Conservation (phyloP, 2,888 invertebrate genomes). For the Boloria selene region DNA sequence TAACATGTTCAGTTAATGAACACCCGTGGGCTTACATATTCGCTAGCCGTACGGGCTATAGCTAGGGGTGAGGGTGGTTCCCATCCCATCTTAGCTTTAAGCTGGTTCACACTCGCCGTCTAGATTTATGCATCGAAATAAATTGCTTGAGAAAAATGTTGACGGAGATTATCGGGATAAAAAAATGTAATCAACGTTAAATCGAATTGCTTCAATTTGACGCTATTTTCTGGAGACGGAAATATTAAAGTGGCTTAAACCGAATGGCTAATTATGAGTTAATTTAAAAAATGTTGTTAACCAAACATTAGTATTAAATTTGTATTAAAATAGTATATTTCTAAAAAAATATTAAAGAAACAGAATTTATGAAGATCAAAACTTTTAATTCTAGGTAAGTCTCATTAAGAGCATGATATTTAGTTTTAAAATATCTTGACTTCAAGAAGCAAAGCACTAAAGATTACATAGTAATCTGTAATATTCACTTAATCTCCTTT, state of each 20-base stretch:
- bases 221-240: slow-evolving; percentile 10
- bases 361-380: too few relatives aligned
- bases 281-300: not conserved
- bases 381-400: too few relatives aligned
- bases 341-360: too few relatives aligned
- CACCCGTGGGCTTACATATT: slow-evolving; percentile 64
- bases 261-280: slow-evolving; percentile 6
- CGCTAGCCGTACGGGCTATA: slow-evolving; percentile 48
- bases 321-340: too few relatives aligned
- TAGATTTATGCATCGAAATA: slow-evolving; percentile 43
- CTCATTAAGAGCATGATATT: too few relatives aligned
- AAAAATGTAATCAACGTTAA: slow-evolving; percentile 21
- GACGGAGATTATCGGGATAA: slow-evolving; percentile 26
- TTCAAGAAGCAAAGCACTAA: not conserved
- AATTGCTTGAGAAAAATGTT: slow-evolving; percentile 36
- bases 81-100: slow-evolving; percentile 41
- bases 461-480: not conserved
- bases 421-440: too few relatives aligned
- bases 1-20: slow-evolving; percentile 76
- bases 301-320: too few relatives aligned
- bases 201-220: slow-evolving; percentile 17
- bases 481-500: slow-evolving; percentile 24
- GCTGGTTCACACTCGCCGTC: slow-evolving; percentile 47
- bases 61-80: slow-evolving; percentile 39
- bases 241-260: slow-evolving; percentile 9